Conservation (phyloP, 92 coral and sea anemone species). For the Palythoa heliodiscus region DNA sequence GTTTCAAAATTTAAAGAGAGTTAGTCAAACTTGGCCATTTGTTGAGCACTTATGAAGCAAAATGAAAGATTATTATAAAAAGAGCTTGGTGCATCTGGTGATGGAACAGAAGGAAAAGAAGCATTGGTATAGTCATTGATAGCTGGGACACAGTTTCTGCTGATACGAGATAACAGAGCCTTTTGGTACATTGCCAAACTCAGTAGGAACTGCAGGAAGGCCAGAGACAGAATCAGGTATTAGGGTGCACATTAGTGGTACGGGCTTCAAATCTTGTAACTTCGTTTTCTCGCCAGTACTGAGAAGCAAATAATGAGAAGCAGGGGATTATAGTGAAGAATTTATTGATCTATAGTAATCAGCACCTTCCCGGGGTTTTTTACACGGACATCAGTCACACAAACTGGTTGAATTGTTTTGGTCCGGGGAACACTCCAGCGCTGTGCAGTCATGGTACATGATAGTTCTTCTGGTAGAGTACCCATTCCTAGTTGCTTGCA, state of each 20-base stretch:
- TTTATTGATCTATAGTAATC: constrained; percentile 22
- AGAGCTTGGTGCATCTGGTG: constrained; percentile 19
- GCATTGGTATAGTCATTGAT: constrained; percentile 55
- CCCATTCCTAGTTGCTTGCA: constrained; percentile 34
- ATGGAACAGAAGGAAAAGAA: constrained; percentile 51
- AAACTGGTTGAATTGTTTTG: not conserved
- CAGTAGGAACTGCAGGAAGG: constrained; percentile 23
- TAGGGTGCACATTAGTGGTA: constrained; percentile 43
- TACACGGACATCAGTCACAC: constrained; percentile 26
- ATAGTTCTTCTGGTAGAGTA: constrained; percentile 25
- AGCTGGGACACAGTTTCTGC: constrained; percentile 61
- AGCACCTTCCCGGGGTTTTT: constrained; percentile 2
- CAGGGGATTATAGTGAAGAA: constrained; percentile 21
- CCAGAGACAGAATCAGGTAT: constrained; percentile 22
- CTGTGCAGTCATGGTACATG: constrained; percentile 33
- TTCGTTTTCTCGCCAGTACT: constrained; percentile 2
- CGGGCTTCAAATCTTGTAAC: constrained; percentile 25
- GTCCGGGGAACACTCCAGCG: constrained; percentile 39
- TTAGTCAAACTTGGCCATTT: constrained; percentile 37
- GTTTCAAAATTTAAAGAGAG: constrained; percentile 29
- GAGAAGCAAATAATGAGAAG: constrained; percentile 22
- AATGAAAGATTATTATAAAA: constrained; percentile 43
- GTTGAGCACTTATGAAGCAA: constrained; percentile 37
- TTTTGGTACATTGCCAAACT: constrained; percentile 57
- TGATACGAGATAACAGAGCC: constrained; percentile 61